Conservation (phyloP, 2,797 vertebrate species). For the Sarcophilus harrisii region DNA sequence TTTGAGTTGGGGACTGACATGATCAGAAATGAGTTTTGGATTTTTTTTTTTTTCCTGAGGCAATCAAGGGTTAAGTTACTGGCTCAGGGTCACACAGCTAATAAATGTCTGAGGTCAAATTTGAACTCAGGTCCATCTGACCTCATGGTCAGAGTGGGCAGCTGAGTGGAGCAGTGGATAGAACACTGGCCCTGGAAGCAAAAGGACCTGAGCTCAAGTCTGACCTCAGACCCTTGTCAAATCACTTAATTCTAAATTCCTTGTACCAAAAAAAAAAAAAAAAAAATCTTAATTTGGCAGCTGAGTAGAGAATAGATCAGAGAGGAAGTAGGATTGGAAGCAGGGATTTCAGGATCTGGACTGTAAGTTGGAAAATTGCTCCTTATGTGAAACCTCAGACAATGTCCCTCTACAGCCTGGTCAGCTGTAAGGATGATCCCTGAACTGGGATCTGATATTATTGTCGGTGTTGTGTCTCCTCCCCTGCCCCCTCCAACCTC, state of each 20-base stretch:
- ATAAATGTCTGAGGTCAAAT: not conserved
- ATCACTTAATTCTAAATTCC: too few species aligned
- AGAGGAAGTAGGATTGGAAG: too few species aligned
- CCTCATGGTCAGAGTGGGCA: not conserved
- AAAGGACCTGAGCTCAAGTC: too few species aligned
- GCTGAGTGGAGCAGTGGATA: not conserved
- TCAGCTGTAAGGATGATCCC: not conserved
- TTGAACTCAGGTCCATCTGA: not conserved
- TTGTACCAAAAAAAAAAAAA: too few species aligned
- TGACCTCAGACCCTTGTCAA: too few species aligned
- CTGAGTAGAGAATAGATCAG: too few species aligned
- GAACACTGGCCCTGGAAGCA: too few species aligned
- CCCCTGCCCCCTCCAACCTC: not conserved
- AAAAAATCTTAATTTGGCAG: too few species aligned
- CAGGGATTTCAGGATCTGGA: not conserved
- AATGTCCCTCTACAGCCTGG: not conserved
- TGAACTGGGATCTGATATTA: not conserved
- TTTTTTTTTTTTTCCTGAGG: not conserved
- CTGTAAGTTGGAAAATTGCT: not conserved
- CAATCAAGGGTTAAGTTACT: not conserved
- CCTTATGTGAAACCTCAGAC: conserved; percentile 18
- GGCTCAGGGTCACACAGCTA: not conserved
- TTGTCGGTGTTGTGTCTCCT: not conserved
- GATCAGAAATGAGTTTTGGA: not conserved
- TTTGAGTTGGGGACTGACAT: not conserved